Evolutionary conservation across 2,113 vertebrate species (phyloP).

Genomic region (Rissa tridactyla): DNA sequence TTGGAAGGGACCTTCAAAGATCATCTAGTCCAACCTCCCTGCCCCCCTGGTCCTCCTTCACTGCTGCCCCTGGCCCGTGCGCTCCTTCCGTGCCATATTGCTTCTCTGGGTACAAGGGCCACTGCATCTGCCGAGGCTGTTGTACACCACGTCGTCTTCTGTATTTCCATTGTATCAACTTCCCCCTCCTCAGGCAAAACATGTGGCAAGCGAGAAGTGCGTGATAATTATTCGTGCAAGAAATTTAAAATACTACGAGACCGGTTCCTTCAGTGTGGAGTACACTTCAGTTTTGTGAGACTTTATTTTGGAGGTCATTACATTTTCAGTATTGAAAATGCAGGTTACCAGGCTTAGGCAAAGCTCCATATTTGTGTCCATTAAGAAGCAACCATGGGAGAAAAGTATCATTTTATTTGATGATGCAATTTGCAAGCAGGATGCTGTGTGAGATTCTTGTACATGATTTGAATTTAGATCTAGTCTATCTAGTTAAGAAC

Average conservation of each 20-base stretch:
- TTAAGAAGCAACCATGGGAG: background rate
- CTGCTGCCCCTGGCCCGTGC: rapidly evolving
- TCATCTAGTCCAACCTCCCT: background rate
- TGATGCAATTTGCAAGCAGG: background rate
- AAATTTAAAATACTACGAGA: background rate
- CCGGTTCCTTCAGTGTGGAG: background rate
- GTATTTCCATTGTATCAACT: background rate
- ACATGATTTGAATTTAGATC: background rate
- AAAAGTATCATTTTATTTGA: conserved; percentile 2
- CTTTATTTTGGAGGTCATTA: background rate
- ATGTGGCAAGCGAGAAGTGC: background rate
- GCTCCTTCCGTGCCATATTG: rapidly evolving
- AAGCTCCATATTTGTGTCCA: background rate
- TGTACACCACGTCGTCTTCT: background rate
- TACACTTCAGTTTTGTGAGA: background rate
- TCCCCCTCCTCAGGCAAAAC: background rate
- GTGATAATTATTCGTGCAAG: background rate
- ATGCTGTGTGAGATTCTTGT: background rate
- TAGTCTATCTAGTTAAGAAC: background rate
- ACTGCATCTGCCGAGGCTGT: background rate
- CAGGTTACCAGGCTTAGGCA: rapidly evolving
- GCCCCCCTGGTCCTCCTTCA: background rate
- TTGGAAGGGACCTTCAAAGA: background rate
- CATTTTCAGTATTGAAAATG: background rate
- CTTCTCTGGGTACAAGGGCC: background rate